Evolutionary conservation across 2,113 vertebrate genomes (phyloP), one percentile per base, ranked within the genome.

Genomic region (Crotophaga sulcirostris): DNA sequence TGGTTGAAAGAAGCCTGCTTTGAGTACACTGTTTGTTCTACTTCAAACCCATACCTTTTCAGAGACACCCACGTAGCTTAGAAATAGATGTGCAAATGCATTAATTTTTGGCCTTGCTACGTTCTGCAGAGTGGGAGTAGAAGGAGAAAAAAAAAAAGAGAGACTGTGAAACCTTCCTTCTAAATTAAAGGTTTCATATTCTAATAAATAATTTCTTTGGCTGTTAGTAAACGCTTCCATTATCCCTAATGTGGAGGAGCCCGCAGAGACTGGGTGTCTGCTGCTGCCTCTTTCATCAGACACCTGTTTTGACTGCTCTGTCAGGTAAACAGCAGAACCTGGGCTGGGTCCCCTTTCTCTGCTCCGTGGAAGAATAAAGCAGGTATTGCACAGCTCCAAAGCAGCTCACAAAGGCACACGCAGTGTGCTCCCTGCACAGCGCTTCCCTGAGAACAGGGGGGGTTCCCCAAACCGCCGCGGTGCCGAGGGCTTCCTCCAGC

Each of bases 181-280:
- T 87, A 96, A 97, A 98, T 98, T 96, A 97, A 97, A 96, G 96
- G 84, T 89, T 97, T 97, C 86, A 90, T 95, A 87, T 84, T 33
- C 89, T 95, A 96, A 97, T 94, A 97, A 97, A 97, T 96, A 94
- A 96, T 95, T 94, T 92, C 25, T 96, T 74, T 84, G 79, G 82
- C 73, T 96, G 91, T 94, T 93, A 79, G 45, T 85, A 97, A 97
- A 95, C 3, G 49, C 62, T 93, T 94, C 88, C 82, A 96, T 96
- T 97, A 97, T 94, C 72, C 91, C 44, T 83, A 91, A 95, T 4
- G 28, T 72, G 36, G 70, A 49, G 75, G 97, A 83, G 72, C 68
- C 84, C 3, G 1, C 15, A 28, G 79, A 95, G 85, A 84, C 66
- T 88, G 51, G 55, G 68, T 96, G 59, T 76, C 91, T 97, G 6